A percentile compares a stretch with the other conserved stretches of the same genome.
Conservation (phyloP, 2,113 vertebrate species). For the Dipodomys merriami region DNA sequence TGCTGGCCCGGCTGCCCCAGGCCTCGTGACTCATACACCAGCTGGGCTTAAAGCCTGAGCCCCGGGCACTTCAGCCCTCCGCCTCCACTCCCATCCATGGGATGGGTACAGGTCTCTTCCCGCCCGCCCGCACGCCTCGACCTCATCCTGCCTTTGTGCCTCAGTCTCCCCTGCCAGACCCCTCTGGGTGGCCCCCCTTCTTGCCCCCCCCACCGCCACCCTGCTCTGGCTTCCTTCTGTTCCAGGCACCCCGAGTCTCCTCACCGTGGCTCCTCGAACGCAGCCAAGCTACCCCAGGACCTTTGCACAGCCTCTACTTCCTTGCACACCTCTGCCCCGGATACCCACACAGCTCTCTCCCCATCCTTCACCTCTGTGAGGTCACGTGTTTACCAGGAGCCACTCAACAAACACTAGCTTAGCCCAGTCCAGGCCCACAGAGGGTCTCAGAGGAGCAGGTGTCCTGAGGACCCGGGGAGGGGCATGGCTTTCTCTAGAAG, state of each 20-base stretch:
- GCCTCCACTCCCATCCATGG: background rate
- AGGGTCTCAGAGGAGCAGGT: background rate
- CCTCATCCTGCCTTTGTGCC: background rate
- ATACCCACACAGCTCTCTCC: background rate
- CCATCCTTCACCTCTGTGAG: background rate
- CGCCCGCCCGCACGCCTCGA: rapidly evolving
- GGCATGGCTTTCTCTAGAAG: background rate
- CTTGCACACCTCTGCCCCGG: background rate
- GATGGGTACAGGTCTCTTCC: background rate
- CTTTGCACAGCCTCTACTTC: background rate
- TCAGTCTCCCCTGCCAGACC: background rate
- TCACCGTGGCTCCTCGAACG: rapidly evolving
- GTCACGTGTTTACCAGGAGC: background rate
- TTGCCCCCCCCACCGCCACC: too few relatives aligned
- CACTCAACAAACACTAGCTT: background rate
- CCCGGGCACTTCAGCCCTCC: background rate
- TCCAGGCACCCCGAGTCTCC: background rate
- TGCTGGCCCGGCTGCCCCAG: background rate
- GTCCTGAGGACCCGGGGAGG: background rate
- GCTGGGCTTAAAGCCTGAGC: background rate
- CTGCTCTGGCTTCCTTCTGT: background rate
- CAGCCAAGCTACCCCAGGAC: background rate
- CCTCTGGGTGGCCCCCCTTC: background rate
- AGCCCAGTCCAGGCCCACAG: background rate
- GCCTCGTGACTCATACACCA: background rate